Conservation (phyloP, 2,113 vertebrate species). For the Urocolius indicus region DNA sequence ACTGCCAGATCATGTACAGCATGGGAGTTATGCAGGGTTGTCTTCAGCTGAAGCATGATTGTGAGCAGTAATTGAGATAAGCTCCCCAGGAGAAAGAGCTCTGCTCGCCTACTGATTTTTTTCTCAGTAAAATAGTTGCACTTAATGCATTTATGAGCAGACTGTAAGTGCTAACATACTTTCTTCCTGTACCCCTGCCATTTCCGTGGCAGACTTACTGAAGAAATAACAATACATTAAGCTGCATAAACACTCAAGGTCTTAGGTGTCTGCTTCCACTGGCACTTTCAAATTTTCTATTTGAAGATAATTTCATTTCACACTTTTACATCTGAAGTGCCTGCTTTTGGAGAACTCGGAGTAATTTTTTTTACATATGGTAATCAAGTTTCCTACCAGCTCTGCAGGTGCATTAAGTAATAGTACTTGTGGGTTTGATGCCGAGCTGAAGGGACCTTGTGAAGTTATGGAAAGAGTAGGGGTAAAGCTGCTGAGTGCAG, state of each 20-base stretch:
- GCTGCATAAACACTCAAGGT: neutral
- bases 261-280: neutral
- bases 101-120: neutral
- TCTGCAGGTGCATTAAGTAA: neutral
- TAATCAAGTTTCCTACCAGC: neutral
- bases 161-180: neutral
- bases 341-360: neutral
- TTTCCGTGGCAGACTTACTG: neutral
- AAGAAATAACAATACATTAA: slow-evolving; percentile 41
- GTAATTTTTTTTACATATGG: neutral
- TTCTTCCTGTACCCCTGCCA: neutral
- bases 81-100: neutral
- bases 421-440: neutral
- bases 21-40: neutral
- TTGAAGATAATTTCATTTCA: slow-evolving; percentile 31
- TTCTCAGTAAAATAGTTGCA: neutral
- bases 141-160: neutral
- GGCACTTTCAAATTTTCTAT: neutral
- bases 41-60: neutral
- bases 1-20: neutral
- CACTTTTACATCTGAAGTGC: neutral
- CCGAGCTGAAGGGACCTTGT: neutral
- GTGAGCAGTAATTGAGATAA: slow-evolving; percentile 4
- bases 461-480: neutral
- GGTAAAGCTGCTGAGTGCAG: neutral